These are phyloP conservation scores for Cephalotes varians DNA, from an alignment of 2,888 invertebrate genomes.

Conservation along the genomic window DNA sequence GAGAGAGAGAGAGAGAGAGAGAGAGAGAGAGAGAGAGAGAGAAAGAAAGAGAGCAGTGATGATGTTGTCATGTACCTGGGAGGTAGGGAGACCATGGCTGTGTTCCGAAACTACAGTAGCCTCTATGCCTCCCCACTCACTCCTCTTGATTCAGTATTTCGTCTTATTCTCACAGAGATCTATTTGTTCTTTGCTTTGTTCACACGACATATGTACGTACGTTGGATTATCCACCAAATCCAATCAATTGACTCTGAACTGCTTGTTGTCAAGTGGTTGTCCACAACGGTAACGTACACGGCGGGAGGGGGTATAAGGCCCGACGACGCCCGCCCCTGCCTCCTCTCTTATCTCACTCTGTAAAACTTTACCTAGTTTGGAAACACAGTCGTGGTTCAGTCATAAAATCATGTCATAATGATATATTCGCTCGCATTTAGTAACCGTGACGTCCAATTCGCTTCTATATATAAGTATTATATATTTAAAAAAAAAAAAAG, in stretches of 20 bases:
- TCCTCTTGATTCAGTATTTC: slow-evolving; percentile 79
- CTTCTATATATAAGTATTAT: slow-evolving; percentile 20
- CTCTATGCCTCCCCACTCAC: slow-evolving; percentile 83
- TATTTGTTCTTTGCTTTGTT: slow-evolving; percentile 78
- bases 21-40: slow-evolving; percentile 62
- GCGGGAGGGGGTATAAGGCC: slow-evolving; percentile 75
- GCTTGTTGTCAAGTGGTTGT: slow-evolving; percentile 80
- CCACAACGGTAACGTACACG: slow-evolving; percentile 78
- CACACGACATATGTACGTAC: slow-evolving; percentile 80
- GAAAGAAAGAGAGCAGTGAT: slow-evolving; percentile 81
- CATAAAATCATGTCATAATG: slow-evolving; percentile 76
- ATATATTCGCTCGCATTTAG: slow-evolving; percentile 76
- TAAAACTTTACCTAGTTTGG: slow-evolving; percentile 85
- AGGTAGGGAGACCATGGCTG: slow-evolving; percentile 89
- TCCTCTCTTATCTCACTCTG: slow-evolving; percentile 79
- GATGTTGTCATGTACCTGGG: slow-evolving; percentile 87
- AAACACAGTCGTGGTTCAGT: slow-evolving; percentile 86
- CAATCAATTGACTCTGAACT: slow-evolving; percentile 82
- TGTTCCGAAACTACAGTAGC: slow-evolving; percentile 88
- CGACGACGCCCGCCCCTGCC: slow-evolving; percentile 79
- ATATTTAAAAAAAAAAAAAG: not conserved
- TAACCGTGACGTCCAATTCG: slow-evolving; percentile 74
- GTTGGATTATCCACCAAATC: slow-evolving; percentile 81
- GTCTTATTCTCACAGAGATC: slow-evolving; percentile 77
- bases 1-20: slow-evolving; percentile 55